Evolutionary conservation across 2,888 invertebrate genomes (phyloP).

Genomic region (Cremastinae sp.): DNA sequence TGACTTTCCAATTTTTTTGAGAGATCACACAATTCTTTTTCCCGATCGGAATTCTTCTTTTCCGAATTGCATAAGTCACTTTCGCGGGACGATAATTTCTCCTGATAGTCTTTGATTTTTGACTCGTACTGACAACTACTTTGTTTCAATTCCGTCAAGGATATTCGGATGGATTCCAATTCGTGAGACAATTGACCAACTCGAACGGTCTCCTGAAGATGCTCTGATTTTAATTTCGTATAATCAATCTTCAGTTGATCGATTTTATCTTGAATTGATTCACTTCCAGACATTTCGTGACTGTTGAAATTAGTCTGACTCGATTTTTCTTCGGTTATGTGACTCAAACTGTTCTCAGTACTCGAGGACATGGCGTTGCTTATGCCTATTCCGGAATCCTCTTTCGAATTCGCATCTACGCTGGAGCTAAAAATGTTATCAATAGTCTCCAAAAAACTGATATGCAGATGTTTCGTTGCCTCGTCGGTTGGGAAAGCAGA

Average conservation of each 20-base stretch:
- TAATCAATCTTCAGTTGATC: constrained; percentile 67
- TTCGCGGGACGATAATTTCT: constrained; percentile 60
- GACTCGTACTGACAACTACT: constrained; percentile 60
- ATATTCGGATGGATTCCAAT: constrained; percentile 64
- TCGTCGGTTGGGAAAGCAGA: constrained; percentile 30
- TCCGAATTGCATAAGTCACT: constrained; percentile 62
- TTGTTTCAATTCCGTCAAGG: constrained; percentile 64
- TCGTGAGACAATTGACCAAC: constrained; percentile 66
- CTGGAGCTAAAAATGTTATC: constrained; percentile 56
- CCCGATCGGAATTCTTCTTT: constrained; percentile 57
- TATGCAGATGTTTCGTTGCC: constrained; percentile 43
- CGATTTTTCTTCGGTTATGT: constrained; percentile 60
- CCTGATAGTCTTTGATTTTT: constrained; percentile 64
- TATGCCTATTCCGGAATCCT: constrained; percentile 72
- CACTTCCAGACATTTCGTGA: background rate
- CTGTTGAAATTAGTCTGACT: constrained; percentile 57
- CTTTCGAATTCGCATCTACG: constrained; percentile 6
- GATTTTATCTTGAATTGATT: constrained; percentile 59
- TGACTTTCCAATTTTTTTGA: constrained; percentile 45
- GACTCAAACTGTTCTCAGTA: constrained; percentile 55
- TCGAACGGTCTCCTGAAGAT: constrained; percentile 58
- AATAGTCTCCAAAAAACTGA: constrained; percentile 52
- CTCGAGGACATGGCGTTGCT: constrained; percentile 43
- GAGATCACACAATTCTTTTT: constrained; percentile 57
- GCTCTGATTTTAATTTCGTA: constrained; percentile 62